Percentiles rank a stretch among this genome's conserved stretches.
Conservation (phyloP, 2,113 vertebrate species). For the Amblyornis subalaris region DNA sequence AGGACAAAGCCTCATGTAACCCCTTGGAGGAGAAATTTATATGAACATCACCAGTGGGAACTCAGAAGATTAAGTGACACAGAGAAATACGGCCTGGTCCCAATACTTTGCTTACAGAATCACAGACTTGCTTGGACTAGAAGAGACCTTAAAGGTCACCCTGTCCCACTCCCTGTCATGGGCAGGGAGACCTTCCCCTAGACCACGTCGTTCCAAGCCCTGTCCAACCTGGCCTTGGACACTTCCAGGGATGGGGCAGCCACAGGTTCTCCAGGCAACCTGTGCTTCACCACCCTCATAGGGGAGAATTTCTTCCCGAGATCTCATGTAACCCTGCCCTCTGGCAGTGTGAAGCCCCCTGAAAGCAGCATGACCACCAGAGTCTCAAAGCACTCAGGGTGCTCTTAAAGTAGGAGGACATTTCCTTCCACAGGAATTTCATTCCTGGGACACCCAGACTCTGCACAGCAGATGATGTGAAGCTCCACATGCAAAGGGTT, state of each 20-base stretch:
- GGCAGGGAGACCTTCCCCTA: background rate
- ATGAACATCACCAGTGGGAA: background rate
- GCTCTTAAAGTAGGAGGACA: background rate
- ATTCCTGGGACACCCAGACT: background rate
- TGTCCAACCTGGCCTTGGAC: background rate
- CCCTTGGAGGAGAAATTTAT: fast-evolving
- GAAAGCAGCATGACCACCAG: background rate
- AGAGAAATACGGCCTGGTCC: background rate
- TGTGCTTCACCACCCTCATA: background rate
- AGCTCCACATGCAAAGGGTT: background rate
- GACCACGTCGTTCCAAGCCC: background rate
- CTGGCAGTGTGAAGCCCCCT: background rate
- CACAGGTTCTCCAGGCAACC: background rate
- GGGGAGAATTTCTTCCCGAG: background rate
- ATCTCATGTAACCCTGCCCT: background rate
- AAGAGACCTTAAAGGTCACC: background rate
- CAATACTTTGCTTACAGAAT: background rate
- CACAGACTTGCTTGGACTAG: background rate
- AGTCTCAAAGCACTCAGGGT: background rate
- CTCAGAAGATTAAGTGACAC: background rate
- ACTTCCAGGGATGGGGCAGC: background rate
- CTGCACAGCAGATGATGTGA: background rate
- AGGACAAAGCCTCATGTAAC: background rate
- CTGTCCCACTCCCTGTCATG: background rate
- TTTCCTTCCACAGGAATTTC: background rate